phyloP scores from a whole-genome alignment of 1,140 invertebrate genomes.

The Drosophila sechellia region DNA sequence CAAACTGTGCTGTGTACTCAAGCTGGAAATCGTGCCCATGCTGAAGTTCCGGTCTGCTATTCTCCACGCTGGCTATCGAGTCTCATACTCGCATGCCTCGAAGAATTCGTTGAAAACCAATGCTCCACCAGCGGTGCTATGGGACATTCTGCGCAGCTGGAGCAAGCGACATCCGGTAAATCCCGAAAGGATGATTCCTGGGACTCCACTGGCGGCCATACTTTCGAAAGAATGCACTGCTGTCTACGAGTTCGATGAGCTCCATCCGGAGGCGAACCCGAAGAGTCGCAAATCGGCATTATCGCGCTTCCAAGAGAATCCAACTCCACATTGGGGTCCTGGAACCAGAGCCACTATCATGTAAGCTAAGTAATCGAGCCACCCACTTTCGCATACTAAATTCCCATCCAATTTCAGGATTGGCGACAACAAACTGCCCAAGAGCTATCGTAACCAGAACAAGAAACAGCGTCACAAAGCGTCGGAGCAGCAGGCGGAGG shows the following conservation, averaged over 20 bases:
- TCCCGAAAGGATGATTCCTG: conserved; percentile 85
- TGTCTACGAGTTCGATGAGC: conserved; percentile 88
- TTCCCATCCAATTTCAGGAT: conserved; percentile 82
- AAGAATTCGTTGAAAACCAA: conserved; percentile 97
- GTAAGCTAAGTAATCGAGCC: conserved; percentile 82
- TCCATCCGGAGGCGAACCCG: conserved; percentile 92
- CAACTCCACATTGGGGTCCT: conserved; percentile 94
- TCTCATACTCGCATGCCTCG: conserved; percentile 96
- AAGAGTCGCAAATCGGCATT: conserved; percentile 90
- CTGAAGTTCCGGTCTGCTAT: conserved; percentile 93
- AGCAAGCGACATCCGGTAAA: conserved; percentile 88
- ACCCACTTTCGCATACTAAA: not conserved
- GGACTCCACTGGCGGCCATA: conserved; percentile 86
- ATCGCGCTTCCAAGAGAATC: conserved; percentile 94
- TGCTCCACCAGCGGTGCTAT: conserved; percentile 93
- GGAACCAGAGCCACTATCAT: conserved; percentile 90
- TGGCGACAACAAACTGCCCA: conserved; percentile 86
- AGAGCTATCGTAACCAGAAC: conserved; percentile 87
- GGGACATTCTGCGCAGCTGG: conserved; percentile 97
- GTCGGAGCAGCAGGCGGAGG: conserved; percentile 24
- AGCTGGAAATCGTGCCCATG: conserved; percentile 88
- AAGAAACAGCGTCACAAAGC: conserved; percentile 84
- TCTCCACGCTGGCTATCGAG: conserved; percentile 95
- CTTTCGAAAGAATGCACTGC: conserved; percentile 85
- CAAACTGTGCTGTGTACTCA: conserved; percentile 87